A percentile compares a stretch with the other conserved stretches of the same genome.
These are phyloP conservation scores for Kryptolebias marmoratus DNA, from an alignment of 2,113 vertebrate genomes.

Conservation along the genomic window DNA sequence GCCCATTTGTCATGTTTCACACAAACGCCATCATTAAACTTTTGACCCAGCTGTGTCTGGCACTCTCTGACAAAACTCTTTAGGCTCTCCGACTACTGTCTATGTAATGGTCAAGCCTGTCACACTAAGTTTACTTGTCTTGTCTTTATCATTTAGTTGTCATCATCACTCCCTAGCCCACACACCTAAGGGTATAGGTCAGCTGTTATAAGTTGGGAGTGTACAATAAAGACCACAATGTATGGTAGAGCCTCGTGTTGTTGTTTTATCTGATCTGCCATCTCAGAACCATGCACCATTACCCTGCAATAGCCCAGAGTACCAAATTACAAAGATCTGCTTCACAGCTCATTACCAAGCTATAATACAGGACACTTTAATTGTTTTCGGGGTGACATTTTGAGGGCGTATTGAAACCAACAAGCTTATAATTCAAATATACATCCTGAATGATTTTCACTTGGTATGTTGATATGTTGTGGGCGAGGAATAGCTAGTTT, in stretches of 20 bases:
- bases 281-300: constrained; percentile 55
- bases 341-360: constrained; percentile 61
- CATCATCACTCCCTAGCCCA: constrained; percentile 3
- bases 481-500: constrained; percentile 49
- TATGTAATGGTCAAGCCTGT: constrained; percentile 32
- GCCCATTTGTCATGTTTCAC: constrained; percentile 27
- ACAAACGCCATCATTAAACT: constrained; percentile 60
- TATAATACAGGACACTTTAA: constrained; percentile 42
- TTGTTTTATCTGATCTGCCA: constrained; percentile 42
- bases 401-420: constrained; percentile 26
- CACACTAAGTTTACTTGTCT: constrained; percentile 43
- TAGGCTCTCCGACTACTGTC: constrained; percentile 51
- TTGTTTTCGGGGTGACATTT: constrained; percentile 35
- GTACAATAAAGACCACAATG: not conserved
- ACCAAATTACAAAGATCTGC: constrained; percentile 39
- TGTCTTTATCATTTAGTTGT: constrained; percentile 45
- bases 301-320: constrained; percentile 46
- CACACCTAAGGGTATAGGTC: constrained; percentile 34
- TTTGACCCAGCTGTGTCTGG: constrained; percentile 65
- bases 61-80: constrained; percentile 52
- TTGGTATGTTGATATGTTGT: constrained; percentile 50
- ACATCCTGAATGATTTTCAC: constrained; percentile 29
- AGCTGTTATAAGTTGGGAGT: constrained; percentile 14
- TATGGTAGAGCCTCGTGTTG: constrained; percentile 10
- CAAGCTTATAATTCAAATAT: constrained; percentile 4